Conservation (phyloP, 2,113 vertebrate species). For the Azemiops feae region DNA sequence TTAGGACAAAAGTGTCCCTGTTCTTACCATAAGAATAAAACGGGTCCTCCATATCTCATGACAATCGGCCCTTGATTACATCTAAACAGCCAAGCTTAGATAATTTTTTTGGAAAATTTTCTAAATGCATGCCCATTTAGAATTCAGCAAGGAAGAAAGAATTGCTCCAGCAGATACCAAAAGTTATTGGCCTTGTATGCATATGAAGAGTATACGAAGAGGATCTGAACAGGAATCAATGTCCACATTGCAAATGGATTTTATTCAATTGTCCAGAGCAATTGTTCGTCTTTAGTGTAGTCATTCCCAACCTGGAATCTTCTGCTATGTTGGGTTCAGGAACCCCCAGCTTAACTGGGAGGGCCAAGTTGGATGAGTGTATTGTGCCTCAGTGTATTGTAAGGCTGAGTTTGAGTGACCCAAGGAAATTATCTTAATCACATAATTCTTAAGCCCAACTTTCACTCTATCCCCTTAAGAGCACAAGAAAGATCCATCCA, state of each 20-base stretch:
- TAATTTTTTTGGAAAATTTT: slow-evolving; percentile 59
- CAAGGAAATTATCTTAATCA: neutral
- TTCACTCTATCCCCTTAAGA: neutral
- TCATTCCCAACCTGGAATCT: neutral
- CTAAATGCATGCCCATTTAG: slow-evolving; percentile 23
- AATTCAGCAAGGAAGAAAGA: slow-evolving; percentile 16
- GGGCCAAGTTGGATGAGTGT: neutral
- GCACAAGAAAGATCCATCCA: neutral
- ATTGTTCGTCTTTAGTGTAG: neutral
- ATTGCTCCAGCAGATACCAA: neutral
- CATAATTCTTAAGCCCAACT: neutral
- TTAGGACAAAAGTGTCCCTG: slow-evolving; percentile 96
- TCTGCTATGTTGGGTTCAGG: neutral
- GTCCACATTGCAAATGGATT: neutral
- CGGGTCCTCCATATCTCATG: slow-evolving; percentile 85
- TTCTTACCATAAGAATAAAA: slow-evolving; percentile 85
- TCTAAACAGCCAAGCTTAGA: slow-evolving; percentile 63
- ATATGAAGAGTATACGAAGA: neutral
- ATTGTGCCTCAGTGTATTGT: neutral
- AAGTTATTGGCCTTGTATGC: neutral
- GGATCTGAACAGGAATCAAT: neutral
- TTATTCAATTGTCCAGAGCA: neutral
- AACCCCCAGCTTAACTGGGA: neutral
- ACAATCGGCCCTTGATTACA: slow-evolving; percentile 82
- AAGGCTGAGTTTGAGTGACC: neutral